Base-by-base conservation (phyloP, 2,113 vertebrate genomes). In the Phalacrocorax aristotelis region DNA sequence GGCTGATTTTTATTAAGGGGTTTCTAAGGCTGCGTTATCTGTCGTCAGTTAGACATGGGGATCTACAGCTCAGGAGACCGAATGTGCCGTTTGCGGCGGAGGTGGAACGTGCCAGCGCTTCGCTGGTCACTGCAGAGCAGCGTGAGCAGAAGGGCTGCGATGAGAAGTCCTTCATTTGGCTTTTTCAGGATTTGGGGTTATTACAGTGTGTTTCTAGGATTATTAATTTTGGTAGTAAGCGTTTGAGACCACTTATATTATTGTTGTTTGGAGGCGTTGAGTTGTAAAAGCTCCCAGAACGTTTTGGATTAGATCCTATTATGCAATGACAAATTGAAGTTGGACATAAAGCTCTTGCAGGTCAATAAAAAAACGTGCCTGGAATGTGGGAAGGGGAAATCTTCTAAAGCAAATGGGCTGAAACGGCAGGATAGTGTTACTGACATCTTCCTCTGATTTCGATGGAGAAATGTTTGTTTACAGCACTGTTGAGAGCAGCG, bases 241-340 rank as follows among this genome's bases (percentile, higher is more conserved):
- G 66, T 62, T 29, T 77, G 82, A 72, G 79, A 48, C 68, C 70
- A 69, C 36, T 94, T 54, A 5, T 65, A 7, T 80, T 72, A n/a
- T 72, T 93, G 81, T 95, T 80, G 44, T 87, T 87, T n/a, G 30
- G 93, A 95, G 78, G 70, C 3, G 18, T 21, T 72, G 95, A 91
- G 89, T 85, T 95, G 80, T 91, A 62, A 89, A 91, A 96, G 48
- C 86, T 91, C 65, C 69, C 77, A 8, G 34, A 65, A 79, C 6
- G 1, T 87, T 91, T 95, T 82, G 78, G 40, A 15, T 89, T 51
- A 36, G 82, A 17, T 76, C 21, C 60, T 80, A 3, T 92, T 49
- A 60, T 27, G 66, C 29, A 55, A 27, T 52, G 83, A 84, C 71
- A 83, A 60, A 80, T 70, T 49, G n/a, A 60, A 80, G n/a, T 27